A percentile compares a stretch with the other conserved stretches of the same genome.
These are phyloP conservation scores for Dynastes tityus DNA, from an alignment of 2,888 invertebrate species.

Conservation along the genomic window DNA sequence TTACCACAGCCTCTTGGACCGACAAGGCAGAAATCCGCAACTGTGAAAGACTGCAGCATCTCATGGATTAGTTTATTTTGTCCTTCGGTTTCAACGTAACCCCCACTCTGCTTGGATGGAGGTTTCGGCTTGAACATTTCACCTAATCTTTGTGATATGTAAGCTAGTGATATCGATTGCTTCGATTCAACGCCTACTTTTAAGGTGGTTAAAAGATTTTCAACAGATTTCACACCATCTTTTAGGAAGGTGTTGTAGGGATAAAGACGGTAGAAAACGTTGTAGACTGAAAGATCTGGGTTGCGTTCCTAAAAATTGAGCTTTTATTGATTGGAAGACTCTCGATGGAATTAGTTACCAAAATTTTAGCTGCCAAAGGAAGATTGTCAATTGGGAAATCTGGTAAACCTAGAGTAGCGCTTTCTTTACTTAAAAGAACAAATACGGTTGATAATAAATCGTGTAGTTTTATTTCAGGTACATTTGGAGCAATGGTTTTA, in stretches of 20 bases:
- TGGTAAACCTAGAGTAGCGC: conserved; percentile 81
- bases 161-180: conserved; percentile 39
- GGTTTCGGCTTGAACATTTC: conserved; percentile 51
- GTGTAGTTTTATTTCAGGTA: conserved; percentile 74
- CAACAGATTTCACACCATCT: conserved; percentile 83
- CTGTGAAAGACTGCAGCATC: conserved; percentile 84
- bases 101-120: conserved; percentile 50
- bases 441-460: conserved; percentile 84
- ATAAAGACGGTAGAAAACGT: conserved; percentile 84
- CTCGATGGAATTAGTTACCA: conserved; percentile 72
- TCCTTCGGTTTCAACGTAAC: conserved; percentile 82
- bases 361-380: conserved; percentile 76
- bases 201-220: conserved; percentile 80
- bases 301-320: conserved; percentile 78
- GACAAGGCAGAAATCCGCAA: conserved; percentile 90
- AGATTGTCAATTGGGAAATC: conserved; percentile 94
- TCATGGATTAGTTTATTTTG: conserved; percentile 86
- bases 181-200: conserved; percentile 66
- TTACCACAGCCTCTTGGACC: conserved; percentile 96
- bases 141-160: conserved; percentile 49
- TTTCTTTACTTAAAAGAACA: conserved; percentile 85
- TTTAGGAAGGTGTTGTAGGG: conserved; percentile 87
- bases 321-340: background rate
- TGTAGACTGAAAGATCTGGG: conserved; percentile 78
- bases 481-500: conserved; percentile 71